Percentiles rank a stretch among this genome's conserved stretches.
phyloP scores from a whole-genome alignment of 2,888 invertebrate species.

The Peribatodes rhomboidaria region DNA sequence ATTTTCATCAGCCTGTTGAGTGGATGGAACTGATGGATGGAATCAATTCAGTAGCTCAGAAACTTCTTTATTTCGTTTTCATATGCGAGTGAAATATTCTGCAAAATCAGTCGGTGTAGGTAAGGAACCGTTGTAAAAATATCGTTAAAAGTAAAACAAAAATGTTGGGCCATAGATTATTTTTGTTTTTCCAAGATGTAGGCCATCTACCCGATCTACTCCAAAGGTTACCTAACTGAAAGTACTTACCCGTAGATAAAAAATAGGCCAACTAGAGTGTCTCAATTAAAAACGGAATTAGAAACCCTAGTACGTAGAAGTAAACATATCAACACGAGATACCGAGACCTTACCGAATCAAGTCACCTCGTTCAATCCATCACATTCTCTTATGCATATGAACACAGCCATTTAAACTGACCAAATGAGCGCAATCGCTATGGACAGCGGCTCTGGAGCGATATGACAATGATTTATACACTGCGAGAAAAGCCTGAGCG shows the following conservation, averaged over 20 bases:
- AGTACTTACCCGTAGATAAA: too few relatives aligned
- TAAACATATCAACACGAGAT: not conserved
- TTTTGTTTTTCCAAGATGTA: too few relatives aligned
- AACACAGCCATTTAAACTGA: constrained; percentile 50
- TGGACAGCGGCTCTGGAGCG: constrained; percentile 57
- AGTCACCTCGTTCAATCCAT: constrained; percentile 1
- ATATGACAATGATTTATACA: constrained; percentile 71
- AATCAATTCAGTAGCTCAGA: not conserved
- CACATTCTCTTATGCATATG: constrained; percentile 41
- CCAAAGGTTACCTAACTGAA: too few relatives aligned
- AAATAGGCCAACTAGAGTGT: too few relatives aligned
- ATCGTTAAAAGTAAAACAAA: too few relatives aligned
- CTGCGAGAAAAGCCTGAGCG: constrained; percentile 48
- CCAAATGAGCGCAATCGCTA: constrained; percentile 58
- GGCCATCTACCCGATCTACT: too few relatives aligned
- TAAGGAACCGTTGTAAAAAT: too few relatives aligned
- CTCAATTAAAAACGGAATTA: not conserved
- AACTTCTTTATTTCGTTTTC: not conserved
- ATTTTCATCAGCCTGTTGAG: constrained; percentile 35
- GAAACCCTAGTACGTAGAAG: not conserved
- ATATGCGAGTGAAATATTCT: not conserved
- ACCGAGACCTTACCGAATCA: not conserved
- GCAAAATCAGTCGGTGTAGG: not conserved
- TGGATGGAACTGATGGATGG: too few relatives aligned
- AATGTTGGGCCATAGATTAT: too few relatives aligned